Conservation (phyloP, 2,797 vertebrate species). For the Chaenodraco wilsoni region DNA sequence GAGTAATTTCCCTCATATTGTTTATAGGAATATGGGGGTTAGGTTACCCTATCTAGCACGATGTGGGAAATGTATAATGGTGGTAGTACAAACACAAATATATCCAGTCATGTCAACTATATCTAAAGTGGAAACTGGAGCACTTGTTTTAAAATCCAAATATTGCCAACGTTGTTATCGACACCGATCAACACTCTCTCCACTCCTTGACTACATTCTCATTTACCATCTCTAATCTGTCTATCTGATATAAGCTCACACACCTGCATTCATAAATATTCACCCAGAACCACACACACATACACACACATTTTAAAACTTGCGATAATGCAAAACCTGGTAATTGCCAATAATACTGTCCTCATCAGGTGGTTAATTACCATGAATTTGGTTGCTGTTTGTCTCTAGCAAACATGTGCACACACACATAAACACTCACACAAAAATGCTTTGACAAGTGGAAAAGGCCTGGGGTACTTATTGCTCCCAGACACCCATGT, state of each 20-base stretch:
- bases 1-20: not conserved
- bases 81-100: not conserved
- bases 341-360: slow-evolving; percentile 81
- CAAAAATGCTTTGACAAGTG: slow-evolving; percentile 61
- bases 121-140: not conserved
- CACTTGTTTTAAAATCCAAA: not conserved
- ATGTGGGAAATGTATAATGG: no score
- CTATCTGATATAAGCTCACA: slow-evolving; percentile 4
- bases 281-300: slow-evolving; percentile 30
- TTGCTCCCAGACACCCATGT: slow-evolving; percentile 53
- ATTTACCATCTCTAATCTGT: slow-evolving; percentile 4
- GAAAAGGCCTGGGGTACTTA: slow-evolving; percentile 48
- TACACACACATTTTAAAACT: slow-evolving; percentile 57
- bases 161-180: not conserved
- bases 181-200: slow-evolving; percentile 15
- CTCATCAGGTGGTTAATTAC: slow-evolving; percentile 83
- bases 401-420: slow-evolving; percentile 56
- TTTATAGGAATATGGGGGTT: not conserved
- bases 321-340: slow-evolving; percentile 73
- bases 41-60: no score
- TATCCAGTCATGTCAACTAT: not conserved
- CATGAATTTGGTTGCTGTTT: slow-evolving; percentile 75
- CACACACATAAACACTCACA: slow-evolving; percentile 43
- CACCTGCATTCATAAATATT: slow-evolving; percentile 18
- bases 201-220: slow-evolving; percentile 2